phyloP scores from a whole-genome alignment of 2,888 invertebrate species.

The Drosophila monieri region DNA sequence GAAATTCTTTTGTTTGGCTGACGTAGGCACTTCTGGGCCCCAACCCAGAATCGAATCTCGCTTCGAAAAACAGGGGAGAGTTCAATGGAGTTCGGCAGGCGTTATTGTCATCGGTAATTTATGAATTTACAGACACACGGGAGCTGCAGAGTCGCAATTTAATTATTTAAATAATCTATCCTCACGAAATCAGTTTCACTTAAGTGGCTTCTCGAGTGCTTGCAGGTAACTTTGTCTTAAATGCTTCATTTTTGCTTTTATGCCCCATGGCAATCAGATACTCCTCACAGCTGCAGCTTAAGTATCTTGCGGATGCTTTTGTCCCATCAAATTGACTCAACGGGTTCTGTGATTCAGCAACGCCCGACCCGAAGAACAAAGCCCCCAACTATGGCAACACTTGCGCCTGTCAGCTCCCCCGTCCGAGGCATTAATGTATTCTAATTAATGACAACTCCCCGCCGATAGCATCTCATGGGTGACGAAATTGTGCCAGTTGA shows the following conservation, averaged over 20 bases:
- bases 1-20: constrained; percentile 32
- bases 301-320: constrained; percentile 39
- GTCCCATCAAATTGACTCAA: constrained; percentile 27
- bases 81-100: constrained; percentile 24
- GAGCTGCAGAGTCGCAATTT: background rate
- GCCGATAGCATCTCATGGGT: constrained; percentile 43
- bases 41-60: background rate
- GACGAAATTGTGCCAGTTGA: constrained; percentile 39
- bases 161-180: background rate
- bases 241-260: constrained; percentile 4
- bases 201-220: background rate
- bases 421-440: constrained; percentile 37
- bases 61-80: background rate
- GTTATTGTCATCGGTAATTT: constrained; percentile 9
- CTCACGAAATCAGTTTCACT: background rate
- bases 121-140: constrained; percentile 17
- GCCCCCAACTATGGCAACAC: constrained; percentile 21
- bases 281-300: constrained; percentile 20
- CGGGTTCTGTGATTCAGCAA: constrained; percentile 31
- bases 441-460: constrained; percentile 44
- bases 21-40: constrained; percentile 10
- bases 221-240: background rate
- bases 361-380: constrained; percentile 29
- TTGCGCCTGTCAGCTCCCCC: constrained; percentile 19
- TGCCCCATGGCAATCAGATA: constrained; percentile 23